phyloP scores from a whole-genome alignment of 2,797 vertebrate genomes.

The Philypnodon macrostomus region DNA sequence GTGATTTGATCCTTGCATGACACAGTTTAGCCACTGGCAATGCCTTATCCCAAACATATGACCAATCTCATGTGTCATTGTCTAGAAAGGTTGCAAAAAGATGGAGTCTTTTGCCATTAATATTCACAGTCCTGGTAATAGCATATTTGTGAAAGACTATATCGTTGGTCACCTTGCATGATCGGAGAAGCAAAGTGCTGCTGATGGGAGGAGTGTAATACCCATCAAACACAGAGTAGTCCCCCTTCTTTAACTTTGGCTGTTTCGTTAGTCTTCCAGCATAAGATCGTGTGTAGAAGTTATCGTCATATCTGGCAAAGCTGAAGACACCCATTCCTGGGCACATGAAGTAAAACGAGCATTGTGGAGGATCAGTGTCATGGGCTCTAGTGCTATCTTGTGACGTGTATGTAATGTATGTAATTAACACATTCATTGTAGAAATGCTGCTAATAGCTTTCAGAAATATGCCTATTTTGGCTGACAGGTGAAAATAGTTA shows the following conservation, averaged over 20 bases:
- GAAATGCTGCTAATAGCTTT: too few relatives aligned
- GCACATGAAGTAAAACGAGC: conserved; percentile 1
- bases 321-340: conserved; percentile 86
- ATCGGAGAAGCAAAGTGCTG: conserved; percentile 75
- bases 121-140: too few relatives aligned
- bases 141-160: too few relatives aligned
- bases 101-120: too few relatives aligned
- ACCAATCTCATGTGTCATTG: conserved; percentile 76
- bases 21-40: conserved; percentile 78
- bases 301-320: conserved; percentile 82
- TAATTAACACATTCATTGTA: too few relatives aligned
- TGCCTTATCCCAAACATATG: conserved; percentile 77
- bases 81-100: conserved; percentile 70
- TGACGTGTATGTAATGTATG: too few relatives aligned
- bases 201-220: conserved; percentile 77
- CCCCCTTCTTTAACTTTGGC: conserved; percentile 39
- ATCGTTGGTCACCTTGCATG: conserved; percentile 79
- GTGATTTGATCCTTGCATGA: conserved; percentile 82
- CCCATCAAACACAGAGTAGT: conserved; percentile 77
- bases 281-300: conserved; percentile 75
- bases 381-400: conserved; percentile 36
- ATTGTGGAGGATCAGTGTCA: neutral
- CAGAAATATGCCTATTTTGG: too few relatives aligned
- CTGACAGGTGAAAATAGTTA: too few relatives aligned
- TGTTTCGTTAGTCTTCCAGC: conserved; percentile 66